Conservation (phyloP, 2,888 invertebrate genomes). For the Ptychoptera contaminata region DNA sequence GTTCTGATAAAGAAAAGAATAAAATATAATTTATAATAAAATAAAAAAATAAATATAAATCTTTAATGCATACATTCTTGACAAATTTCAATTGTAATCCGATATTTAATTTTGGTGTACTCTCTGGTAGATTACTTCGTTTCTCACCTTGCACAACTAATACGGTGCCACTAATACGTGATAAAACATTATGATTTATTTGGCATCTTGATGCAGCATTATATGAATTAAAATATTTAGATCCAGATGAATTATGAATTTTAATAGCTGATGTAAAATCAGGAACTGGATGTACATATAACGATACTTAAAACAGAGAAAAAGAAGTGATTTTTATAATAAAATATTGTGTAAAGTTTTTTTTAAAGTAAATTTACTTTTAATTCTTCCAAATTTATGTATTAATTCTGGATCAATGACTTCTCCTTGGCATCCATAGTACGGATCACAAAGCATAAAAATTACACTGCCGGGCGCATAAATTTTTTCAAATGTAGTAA, state of each 20-base stretch:
- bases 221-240: conserved; percentile 18
- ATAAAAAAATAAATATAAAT: background rate
- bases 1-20: too few relatives aligned
- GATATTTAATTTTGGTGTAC: conserved; percentile 50
- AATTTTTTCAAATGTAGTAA: conserved; percentile 34
- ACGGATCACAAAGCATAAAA: conserved; percentile 63
- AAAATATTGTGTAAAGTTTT: background rate
- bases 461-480: conserved; percentile 51
- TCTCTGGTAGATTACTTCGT: conserved; percentile 25
- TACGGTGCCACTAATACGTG: conserved; percentile 75
- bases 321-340: background rate
- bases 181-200: conserved; percentile 54
- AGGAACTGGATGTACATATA: conserved; percentile 23
- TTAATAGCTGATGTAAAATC: conserved; percentile 16
- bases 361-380: conserved; percentile 15
- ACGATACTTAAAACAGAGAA: conserved; percentile 16
- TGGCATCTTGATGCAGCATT: conserved; percentile 29
- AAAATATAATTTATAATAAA: conserved; percentile 8
- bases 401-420: conserved; percentile 35
- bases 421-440: conserved; percentile 66
- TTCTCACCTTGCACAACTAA: conserved; percentile 42
- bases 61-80: conserved; percentile 43
- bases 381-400: conserved; percentile 23
- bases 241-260: conserved; percentile 17
- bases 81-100: conserved; percentile 86